Conservation (phyloP, 2,888 invertebrate species). For the Trichacis sp. region DNA sequence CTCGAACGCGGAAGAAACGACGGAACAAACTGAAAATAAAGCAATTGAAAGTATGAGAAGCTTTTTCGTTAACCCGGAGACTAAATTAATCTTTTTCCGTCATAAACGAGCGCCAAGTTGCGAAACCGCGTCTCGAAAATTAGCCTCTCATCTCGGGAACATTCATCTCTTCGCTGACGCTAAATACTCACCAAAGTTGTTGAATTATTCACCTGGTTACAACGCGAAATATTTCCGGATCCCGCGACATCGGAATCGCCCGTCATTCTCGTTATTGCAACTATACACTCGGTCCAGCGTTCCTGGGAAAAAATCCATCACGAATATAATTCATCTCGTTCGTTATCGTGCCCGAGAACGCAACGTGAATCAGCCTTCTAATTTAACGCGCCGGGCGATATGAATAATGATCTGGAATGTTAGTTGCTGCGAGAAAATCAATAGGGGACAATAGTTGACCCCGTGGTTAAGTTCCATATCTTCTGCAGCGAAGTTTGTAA, state of each 20-base stretch:
- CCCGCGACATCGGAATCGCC: too few relatives aligned
- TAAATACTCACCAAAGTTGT: not conserved
- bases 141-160: conserved; percentile 24
- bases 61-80: conserved; percentile 20
- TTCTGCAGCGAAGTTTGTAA: conserved; percentile 32
- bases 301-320: too few relatives aligned
- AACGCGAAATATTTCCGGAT: not conserved
- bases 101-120: conserved; percentile 10
- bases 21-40: too few relatives aligned
- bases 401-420: conserved; percentile 39
- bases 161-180: conserved; percentile 13
- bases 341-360: too few relatives aligned
- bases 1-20: too few relatives aligned
- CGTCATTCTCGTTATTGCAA: too few relatives aligned
- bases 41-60: conserved; percentile 3
- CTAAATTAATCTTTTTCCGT: conserved; percentile 2
- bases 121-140: conserved; percentile 15
- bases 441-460: conserved; percentile 44
- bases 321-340: too few relatives aligned
- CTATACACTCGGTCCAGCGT: too few relatives aligned
- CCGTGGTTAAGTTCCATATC: conserved; percentile 33
- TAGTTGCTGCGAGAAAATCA: conserved; percentile 37
- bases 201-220: not conserved
- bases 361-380: not conserved
- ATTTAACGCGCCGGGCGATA: conserved; percentile 23